Evolutionary conservation across 2,113 vertebrate genomes (phyloP), one percentile per base, ranked within the genome.

Genomic region (Takifugu flavidus): DNA sequence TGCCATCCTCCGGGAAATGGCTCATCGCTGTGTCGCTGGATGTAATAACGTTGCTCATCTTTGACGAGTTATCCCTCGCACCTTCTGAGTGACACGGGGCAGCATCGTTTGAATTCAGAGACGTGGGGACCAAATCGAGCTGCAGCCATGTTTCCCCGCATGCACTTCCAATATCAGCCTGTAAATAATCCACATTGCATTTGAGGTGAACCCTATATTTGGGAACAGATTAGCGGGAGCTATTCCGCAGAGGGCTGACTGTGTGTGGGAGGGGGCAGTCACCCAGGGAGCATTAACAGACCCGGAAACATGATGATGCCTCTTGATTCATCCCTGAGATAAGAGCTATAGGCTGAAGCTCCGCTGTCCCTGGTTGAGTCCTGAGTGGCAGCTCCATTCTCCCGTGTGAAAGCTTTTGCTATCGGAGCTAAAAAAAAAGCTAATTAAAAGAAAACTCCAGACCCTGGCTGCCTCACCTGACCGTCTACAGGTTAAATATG

Each of bases 381-480:
- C 65, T 82, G 78, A 85, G 75, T 75, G 83, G 57, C 79, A 79
- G 71, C 15, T 67, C 62, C 58, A 67, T 82, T 84, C 67, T 67
- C 67, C 75, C 5, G 6, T 15, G 60, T 77, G 43, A 76, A 69
- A 51, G 57, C 56, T 61, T 80, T 76, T 79, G 34, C 67, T 64
- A 63, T 53, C 25, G 12, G 25, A 69, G 71, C 73, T 78, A 53
- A 66, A 65, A 79, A 39, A 39, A 72, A 65, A 79, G 25, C 43
- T 70, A 70, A 69, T 82, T 59, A 83, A 72, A 71, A 51, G 57
- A 66, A 58, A 39, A 56, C 53, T 45, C 49, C 60, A 65, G 53
- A 57, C 31, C 49, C 42, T 11, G 7, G 42, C 62, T 64, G 44
- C 26, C 72, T 77, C 67, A 77, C 61, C 61, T 70, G 66, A 59